Evolutionary conservation across 2,113 vertebrate genomes (phyloP).

Genomic region (Phaethornis superciliosus): DNA sequence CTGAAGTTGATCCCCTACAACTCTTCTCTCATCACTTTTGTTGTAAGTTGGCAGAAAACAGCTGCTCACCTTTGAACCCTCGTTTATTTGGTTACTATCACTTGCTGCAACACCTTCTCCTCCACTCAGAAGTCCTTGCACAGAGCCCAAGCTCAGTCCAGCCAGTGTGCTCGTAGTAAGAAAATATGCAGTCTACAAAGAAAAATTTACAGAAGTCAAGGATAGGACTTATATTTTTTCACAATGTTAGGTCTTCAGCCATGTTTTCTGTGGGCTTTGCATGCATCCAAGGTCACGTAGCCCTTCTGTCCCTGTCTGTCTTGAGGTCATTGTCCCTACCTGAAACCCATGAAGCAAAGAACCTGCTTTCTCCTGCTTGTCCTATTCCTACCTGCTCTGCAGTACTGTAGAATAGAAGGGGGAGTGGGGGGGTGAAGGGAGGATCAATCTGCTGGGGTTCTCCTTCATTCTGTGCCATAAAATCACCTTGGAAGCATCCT

Average conservation of each 20-base stretch:
- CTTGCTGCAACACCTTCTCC: not conserved
- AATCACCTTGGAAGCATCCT: not conserved
- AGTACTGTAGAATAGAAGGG: not conserved
- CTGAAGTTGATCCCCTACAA: not conserved
- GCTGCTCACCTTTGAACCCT: not conserved
- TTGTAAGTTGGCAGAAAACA: not conserved
- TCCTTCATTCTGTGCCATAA: not conserved
- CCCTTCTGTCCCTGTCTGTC: not conserved
- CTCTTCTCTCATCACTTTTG: not conserved
- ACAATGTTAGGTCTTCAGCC: not conserved
- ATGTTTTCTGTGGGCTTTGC: not conserved
- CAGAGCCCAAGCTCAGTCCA: not conserved
- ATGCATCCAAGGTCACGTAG: not conserved
- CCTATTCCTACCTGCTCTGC: not conserved
- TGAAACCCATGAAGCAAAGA: not conserved
- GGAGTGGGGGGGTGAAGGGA: too few relatives aligned
- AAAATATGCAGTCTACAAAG: not conserved
- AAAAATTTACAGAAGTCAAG: not conserved
- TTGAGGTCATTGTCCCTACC: not conserved
- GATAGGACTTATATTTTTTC: not conserved
- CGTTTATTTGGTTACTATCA: not conserved
- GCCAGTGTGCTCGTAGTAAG: fast-evolving
- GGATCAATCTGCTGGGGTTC: not conserved
- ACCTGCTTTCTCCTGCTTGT: not conserved
- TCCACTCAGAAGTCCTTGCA: not conserved